Evolutionary conservation across 2,888 invertebrate genomes (phyloP).

Genomic region (Lycophotia porphyrea): DNA sequence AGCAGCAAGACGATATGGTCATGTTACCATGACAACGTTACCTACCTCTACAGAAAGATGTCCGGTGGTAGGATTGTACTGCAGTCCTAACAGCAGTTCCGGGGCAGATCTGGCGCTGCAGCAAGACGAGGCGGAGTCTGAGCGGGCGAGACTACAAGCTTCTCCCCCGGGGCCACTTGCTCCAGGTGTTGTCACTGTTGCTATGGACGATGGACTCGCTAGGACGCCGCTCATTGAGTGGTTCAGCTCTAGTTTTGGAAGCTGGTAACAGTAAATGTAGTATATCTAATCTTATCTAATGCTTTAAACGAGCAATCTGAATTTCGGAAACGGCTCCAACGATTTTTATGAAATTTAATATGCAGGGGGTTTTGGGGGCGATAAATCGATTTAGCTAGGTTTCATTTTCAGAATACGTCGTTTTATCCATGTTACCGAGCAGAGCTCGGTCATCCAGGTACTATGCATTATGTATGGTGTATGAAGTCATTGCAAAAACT

Average conservation of each 20-base stretch:
- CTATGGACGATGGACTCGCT: conserved; percentile 82
- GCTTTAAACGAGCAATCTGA: too few relatives aligned
- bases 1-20: conserved; percentile 97
- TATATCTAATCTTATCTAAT: too few relatives aligned
- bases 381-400: too few relatives aligned
- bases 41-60: conserved; percentile 96
- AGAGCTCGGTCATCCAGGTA: too few relatives aligned
- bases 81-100: conserved; percentile 96
- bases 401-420: too few relatives aligned
- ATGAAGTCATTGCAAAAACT: background rate
- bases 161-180: conserved; percentile 74
- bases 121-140: conserved; percentile 98
- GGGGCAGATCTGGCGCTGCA: conserved; percentile 97
- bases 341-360: too few relatives aligned
- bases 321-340: too few relatives aligned
- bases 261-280: conserved; percentile 64
- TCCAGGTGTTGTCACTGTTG: conserved; percentile 76
- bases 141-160: conserved; percentile 94
- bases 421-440: too few relatives aligned
- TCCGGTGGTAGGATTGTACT: conserved; percentile 98
- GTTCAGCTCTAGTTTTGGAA: conserved; percentile 82
- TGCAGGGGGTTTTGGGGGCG: too few relatives aligned
- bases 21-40: background rate
- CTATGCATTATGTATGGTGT: background rate
- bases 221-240: conserved; percentile 81